These are phyloP conservation scores for Rhinoraja longicauda DNA, from an alignment of 2,797 vertebrate genomes.

Conservation along the genomic window DNA sequence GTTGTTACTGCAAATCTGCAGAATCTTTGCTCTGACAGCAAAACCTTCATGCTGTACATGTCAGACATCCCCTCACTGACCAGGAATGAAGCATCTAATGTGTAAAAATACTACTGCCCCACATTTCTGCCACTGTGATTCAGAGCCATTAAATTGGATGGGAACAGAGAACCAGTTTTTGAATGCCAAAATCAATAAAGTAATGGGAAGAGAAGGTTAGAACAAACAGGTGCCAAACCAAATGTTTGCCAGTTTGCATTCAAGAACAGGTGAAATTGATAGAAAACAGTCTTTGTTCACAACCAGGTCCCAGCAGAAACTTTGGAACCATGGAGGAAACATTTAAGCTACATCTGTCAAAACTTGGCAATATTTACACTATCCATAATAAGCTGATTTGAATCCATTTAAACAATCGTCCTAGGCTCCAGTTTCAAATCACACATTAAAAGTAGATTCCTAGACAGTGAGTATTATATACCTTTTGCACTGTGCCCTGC, in stretches of 20 bases:
- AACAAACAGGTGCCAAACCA: slow-evolving; percentile 34
- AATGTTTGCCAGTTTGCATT: slow-evolving; percentile 31
- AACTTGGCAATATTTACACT: slow-evolving; percentile 32
- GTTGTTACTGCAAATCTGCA: neutral
- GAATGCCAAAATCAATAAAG: slow-evolving; percentile 32
- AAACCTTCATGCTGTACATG: neutral
- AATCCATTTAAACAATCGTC: slow-evolving; percentile 22
- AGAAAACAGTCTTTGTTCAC: neutral
- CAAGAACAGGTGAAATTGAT: neutral
- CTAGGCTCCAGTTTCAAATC: neutral
- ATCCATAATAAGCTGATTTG: slow-evolving; percentile 18
- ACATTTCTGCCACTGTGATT: slow-evolving; percentile 19
- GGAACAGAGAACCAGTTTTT: slow-evolving; percentile 16
- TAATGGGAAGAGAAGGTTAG: neutral
- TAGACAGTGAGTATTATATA: slow-evolving; percentile 25
- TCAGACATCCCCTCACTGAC: slow-evolving; percentile 30
- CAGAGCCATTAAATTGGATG: slow-evolving; percentile 24
- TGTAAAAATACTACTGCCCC: slow-evolving; percentile 9
- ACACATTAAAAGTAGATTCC: slow-evolving; percentile 29
- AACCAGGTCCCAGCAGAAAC: neutral
- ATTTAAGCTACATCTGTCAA: slow-evolving; percentile 36
- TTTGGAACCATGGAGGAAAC: slow-evolving; percentile 18
- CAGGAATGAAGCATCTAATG: slow-evolving; percentile 14
- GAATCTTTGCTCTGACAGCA: neutral
- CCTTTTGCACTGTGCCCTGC: neutral